phyloP scores from a whole-genome alignment of 2,113 vertebrate genomes.

The Ciconia stormi region DNA sequence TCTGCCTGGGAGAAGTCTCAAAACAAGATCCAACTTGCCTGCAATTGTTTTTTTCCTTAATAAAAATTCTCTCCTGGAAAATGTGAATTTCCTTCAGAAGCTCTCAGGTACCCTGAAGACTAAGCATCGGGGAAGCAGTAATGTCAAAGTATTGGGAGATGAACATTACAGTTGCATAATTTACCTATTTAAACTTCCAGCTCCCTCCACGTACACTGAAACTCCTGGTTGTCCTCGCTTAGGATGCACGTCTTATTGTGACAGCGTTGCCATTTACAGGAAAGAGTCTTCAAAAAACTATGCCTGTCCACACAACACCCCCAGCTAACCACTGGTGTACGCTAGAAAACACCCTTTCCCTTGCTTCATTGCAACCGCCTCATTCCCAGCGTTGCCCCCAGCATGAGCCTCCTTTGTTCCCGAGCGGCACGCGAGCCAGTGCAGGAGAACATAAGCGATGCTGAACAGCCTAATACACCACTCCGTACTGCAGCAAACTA shows the following conservation, averaged over 20 bases:
- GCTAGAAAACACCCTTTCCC: neutral
- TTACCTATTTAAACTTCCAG: neutral
- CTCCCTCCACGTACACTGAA: neutral
- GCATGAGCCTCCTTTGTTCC: neutral
- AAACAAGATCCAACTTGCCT: neutral
- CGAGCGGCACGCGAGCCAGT: neutral
- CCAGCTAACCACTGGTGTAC: neutral
- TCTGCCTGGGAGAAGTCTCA: neutral
- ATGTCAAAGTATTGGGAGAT: neutral
- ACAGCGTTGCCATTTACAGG: neutral
- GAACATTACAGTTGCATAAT: neutral
- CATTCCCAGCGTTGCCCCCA: neutral
- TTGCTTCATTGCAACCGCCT: neutral
- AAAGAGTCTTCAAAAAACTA: neutral
- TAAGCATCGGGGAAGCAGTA: neutral
- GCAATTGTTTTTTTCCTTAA: neutral
- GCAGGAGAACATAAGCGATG: accelerated
- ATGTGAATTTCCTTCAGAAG: accelerated
- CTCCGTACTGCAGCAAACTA: accelerated
- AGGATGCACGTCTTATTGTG: neutral
- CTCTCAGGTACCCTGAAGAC: neutral
- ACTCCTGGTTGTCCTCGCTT: neutral
- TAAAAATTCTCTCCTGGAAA: neutral
- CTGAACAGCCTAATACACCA: neutral
- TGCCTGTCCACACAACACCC: neutral